These are phyloP conservation scores for Ascidia mentula DNA, from an alignment of 23 tunicate genomes.

Conservation along the genomic window DNA sequence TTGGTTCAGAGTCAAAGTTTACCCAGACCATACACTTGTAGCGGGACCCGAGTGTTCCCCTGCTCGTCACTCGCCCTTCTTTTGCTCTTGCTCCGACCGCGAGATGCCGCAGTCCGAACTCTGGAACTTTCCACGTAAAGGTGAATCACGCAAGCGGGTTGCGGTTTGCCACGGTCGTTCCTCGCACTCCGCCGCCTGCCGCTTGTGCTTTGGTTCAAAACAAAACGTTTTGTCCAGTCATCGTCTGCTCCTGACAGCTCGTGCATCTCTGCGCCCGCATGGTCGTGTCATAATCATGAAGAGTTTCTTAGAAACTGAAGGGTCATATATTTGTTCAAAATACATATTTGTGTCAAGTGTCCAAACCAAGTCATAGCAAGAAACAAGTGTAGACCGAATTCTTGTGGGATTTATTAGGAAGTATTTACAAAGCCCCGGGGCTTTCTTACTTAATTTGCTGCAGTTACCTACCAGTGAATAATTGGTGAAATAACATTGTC, in stretches of 20 bases:
- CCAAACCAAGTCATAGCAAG: no score
- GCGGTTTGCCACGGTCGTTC: background rate
- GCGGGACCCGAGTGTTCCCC: background rate
- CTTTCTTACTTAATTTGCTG: no score
- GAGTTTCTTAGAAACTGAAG: background rate
- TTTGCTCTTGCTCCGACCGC: background rate
- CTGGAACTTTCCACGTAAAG: background rate
- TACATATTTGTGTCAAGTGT: background rate
- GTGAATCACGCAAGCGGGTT: background rate
- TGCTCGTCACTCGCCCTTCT: background rate
- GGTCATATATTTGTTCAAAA: background rate
- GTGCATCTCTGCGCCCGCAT: background rate
- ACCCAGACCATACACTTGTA: no score
- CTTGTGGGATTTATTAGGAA: no score
- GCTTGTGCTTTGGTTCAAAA: constrained; percentile 6
- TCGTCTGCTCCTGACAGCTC: background rate
- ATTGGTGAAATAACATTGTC: no score
- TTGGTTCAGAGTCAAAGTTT: no score
- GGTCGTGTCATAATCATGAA: no score
- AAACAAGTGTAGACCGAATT: no score
- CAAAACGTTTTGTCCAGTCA: background rate
- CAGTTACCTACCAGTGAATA: no score
- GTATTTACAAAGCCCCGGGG: no score
- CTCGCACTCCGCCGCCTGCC: background rate
- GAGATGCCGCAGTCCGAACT: background rate